phyloP scores from a whole-genome alignment of 1,140 invertebrate genomes.

The Lepidostoma basale region DNA sequence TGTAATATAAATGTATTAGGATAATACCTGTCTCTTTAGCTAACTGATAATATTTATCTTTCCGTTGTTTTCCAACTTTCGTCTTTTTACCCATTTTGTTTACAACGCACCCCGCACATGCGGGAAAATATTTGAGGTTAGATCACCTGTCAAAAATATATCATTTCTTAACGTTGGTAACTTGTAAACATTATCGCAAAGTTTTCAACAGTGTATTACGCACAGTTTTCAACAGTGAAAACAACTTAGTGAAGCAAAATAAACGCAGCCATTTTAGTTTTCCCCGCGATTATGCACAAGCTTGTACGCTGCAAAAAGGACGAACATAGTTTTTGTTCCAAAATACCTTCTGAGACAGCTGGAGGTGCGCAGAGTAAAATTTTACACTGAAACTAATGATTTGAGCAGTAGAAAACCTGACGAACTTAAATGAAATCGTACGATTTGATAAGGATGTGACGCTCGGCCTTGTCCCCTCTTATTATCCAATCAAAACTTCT shows the following conservation, averaged over 20 bases:
- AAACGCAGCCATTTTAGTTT: constrained; percentile 1
- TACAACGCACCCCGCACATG: constrained; percentile 11
- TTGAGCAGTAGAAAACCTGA: too few species aligned
- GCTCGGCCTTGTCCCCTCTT: not conserved
- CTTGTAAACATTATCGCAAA: too few species aligned
- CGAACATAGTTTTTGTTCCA: too few species aligned
- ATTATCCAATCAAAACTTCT: constrained; percentile 38
- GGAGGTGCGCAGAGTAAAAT: too few species aligned
- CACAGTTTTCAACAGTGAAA: not conserved
- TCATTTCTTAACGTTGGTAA: not conserved
- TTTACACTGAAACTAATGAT: too few species aligned
- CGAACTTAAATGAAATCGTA: constrained; percentile 27
- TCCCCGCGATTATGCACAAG: not conserved
- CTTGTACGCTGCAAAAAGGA: too few species aligned
- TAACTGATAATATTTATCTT: constrained; percentile 98
- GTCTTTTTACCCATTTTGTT: constrained; percentile 92
- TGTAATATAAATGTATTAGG: too few species aligned
- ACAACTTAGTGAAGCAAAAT: not conserved
- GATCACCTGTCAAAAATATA: constrained; percentile 9
- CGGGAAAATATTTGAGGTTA: constrained; percentile 7
- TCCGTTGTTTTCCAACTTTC: constrained; percentile 97
- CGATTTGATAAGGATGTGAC: constrained; percentile 31
- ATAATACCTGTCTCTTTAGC: constrained; percentile 99
- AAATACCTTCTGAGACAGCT: too few species aligned
- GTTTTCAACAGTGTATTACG: too few species aligned